A percentile compares a stretch with the other conserved stretches of the same genome.
Evolutionary conservation across 2,113 vertebrate genomes (phyloP).

Genomic region (Gymnogyps californianus): DNA sequence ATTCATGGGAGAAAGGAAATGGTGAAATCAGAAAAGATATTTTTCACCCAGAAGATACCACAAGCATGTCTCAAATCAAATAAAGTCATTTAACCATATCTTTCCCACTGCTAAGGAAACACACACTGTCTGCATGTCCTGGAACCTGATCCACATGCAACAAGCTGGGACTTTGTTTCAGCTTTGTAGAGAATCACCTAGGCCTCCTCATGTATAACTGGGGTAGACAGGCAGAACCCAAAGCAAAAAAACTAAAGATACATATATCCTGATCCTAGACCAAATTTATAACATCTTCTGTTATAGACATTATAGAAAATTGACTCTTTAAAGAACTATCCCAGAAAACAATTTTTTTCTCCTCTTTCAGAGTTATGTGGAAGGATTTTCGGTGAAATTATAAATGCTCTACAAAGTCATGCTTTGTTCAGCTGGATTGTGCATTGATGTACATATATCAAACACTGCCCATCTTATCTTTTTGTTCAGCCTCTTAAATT

Average conservation of each 20-base stretch:
- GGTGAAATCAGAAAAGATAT: background rate
- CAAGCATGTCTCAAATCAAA: background rate
- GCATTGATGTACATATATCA: background rate
- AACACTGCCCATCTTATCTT: background rate
- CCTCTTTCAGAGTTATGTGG: background rate
- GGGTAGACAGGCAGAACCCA: background rate
- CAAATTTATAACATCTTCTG: background rate
- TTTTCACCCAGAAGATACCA: background rate
- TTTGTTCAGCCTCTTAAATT: background rate
- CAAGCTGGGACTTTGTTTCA: background rate
- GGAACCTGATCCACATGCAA: background rate
- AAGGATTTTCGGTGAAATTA: background rate
- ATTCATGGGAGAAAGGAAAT: background rate
- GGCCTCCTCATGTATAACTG: too few relatives aligned
- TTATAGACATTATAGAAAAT: background rate
- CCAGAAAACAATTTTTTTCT: background rate
- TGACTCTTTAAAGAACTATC: background rate
- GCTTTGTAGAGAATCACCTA: background rate
- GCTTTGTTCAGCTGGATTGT: background rate
- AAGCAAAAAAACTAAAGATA: background rate
- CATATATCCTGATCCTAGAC: fast-evolving
- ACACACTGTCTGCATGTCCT: fast-evolving
- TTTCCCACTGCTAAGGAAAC: background rate
- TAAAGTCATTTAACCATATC: background rate
- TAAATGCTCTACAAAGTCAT: background rate